Evolutionary conservation across 2,113 vertebrate species (phyloP), one percentile per base, ranked within the genome.

Genomic region (Dipodomys stephensi): DNA sequence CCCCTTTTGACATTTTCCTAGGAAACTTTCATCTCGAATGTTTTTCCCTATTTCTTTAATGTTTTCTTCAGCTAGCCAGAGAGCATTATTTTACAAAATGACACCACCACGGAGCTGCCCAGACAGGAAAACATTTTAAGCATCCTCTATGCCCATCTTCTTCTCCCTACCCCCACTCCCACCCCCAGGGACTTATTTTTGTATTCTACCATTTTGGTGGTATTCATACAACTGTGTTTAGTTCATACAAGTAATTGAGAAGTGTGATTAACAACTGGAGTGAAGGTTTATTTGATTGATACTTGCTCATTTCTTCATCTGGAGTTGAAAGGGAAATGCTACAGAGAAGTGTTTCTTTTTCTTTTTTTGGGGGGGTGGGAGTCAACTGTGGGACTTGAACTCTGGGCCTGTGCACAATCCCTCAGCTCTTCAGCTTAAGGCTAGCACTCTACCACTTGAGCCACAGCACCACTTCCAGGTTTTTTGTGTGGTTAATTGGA

Each of bases 1-100:
- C 86, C n/a, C 73, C 35, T 96, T 85, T 83, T 83, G 92, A 95
- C 93, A 73, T 90, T 95, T 94, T 90, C 79, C 76, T 94, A 83
- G 78, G 96, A 94, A 86, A 76, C 62, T 12, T 89, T 49, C 68
- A 77, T 90, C 78, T 88, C 71, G 35, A 71, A 77, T 90, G 35
- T 74, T 78, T 39, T 73, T 49, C 64, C 25, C 62, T 83, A 7
- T 76, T 60, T 62, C n/a, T 60, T 30, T 86, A 64, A 57, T 27
- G 69, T 82, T 95, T 93, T 62, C 5, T 85, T 71, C 68, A 74
- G 30, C 67, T 62, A 13, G 25, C 62, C 94, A 76, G 87, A 88
- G 7, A 79, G 7, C 28, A 44, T 30, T 49, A 9, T 78, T 88
- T 81, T 32, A 64, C 46, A 73, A 88, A 93, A 92, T 3, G 46